These are phyloP conservation scores for Drosophila equinoxialis DNA, from an alignment of 1,140 invertebrate species.

Conservation along the genomic window DNA sequence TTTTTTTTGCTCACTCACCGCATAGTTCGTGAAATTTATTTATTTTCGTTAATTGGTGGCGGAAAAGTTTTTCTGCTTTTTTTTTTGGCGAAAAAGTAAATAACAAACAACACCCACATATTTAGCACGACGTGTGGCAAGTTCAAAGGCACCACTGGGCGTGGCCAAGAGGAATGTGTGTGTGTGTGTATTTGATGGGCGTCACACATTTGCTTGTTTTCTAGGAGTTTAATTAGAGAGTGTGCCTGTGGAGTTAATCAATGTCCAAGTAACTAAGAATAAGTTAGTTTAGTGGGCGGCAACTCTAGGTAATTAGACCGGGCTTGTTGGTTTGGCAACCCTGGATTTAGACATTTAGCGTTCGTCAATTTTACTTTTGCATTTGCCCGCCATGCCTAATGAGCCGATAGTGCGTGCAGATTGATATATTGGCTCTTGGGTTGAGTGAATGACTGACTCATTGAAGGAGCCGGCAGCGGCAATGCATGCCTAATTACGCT, in stretches of 20 bases:
- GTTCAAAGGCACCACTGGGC: constrained; percentile 53
- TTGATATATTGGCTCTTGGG: constrained; percentile 41
- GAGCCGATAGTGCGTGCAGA: constrained; percentile 46
- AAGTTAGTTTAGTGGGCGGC: not conserved
- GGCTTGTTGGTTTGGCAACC: constrained; percentile 8
- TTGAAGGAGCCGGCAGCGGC: constrained; percentile 44
- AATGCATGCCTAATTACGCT: constrained; percentile 68
- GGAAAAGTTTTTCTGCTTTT: constrained; percentile 38
- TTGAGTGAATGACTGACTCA: constrained; percentile 62
- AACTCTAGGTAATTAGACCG: constrained; percentile 9
- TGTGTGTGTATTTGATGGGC: constrained; percentile 33
- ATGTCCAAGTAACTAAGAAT: not conserved
- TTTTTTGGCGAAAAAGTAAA: constrained; percentile 44
- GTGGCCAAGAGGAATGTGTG: constrained; percentile 21
- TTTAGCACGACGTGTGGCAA: constrained; percentile 27
- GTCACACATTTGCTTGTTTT: constrained; percentile 9
- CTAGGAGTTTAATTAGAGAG: constrained; percentile 38
- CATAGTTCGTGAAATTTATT: constrained; percentile 47
- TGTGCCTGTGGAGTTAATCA: constrained; percentile 18
- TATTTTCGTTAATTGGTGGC: constrained; percentile 61
- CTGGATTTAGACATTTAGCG: constrained; percentile 33
- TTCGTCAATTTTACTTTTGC: constrained; percentile 22
- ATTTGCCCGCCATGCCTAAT: constrained; percentile 45
- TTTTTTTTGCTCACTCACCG: constrained; percentile 6
- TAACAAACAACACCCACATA: constrained; percentile 21